A percentile compares a stretch with the other conserved stretches of the same genome.
phyloP scores from a whole-genome alignment of 92 coral and sea anemone genomes.

The Zoanthus sociatus region DNA sequence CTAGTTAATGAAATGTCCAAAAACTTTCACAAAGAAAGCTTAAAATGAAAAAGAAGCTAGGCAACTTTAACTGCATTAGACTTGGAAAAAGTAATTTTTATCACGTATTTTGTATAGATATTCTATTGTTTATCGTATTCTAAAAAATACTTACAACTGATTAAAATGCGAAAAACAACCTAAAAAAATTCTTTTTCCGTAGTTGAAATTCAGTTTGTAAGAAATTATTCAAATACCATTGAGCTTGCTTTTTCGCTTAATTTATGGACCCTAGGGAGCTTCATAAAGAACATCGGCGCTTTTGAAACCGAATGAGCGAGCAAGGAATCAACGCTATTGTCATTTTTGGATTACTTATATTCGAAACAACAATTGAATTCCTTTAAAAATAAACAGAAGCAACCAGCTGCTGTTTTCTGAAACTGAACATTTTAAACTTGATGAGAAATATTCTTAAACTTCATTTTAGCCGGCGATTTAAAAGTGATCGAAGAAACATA shows the following conservation, averaged over 20 bases:
- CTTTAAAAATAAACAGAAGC: slow-evolving; percentile 1
- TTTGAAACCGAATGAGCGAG: not conserved
- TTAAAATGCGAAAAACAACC: not conserved
- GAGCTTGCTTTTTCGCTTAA: not conserved
- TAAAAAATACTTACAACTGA: not conserved
- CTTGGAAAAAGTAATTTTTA: not conserved
- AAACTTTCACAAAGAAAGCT: not conserved
- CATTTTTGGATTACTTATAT: slow-evolving; percentile 33
- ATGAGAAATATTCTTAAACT: not conserved
- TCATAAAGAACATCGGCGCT: not conserved
- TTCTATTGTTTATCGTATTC: not conserved
- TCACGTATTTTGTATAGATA: not conserved
- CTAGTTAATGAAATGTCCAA: not conserved
- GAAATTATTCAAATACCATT: not conserved
- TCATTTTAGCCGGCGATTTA: not conserved
- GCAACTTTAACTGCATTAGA: slow-evolving; percentile 11
- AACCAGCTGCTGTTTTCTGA: not conserved
- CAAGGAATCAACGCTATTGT: slow-evolving; percentile 13
- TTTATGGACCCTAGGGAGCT: not conserved
- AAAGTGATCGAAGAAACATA: not conserved
- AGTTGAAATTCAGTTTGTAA: not conserved
- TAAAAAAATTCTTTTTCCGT: not conserved
- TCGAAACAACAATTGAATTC: slow-evolving; percentile 37
- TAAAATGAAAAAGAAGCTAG: not conserved
- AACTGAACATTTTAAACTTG: slow-evolving; percentile 4